Percentiles rank a stretch among this genome's conserved stretches.
These are phyloP conservation scores for Holothuria scabra DNA, from an alignment of 53 echinoderm and acorn worm genomes.

Conservation along the genomic window DNA sequence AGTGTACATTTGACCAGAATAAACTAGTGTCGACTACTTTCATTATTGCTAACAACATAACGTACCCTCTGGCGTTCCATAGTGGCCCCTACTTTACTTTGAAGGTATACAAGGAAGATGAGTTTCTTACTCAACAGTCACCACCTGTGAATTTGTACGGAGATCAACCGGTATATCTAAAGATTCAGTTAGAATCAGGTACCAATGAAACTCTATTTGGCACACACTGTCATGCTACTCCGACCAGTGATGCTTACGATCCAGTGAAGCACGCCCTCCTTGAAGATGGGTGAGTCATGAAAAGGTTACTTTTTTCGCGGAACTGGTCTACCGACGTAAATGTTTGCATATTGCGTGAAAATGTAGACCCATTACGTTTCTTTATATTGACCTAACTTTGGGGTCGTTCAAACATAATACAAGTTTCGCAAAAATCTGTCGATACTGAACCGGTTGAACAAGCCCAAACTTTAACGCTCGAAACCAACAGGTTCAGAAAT, in stretches of 20 bases:
- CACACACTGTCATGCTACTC: slow-evolving; percentile 10
- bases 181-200: slow-evolving; percentile 11
- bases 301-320: too few relatives aligned
- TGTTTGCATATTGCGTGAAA: too few relatives aligned
- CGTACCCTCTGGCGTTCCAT: not conserved
- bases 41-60: not conserved
- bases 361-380: too few relatives aligned
- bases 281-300: slow-evolving; percentile 9
- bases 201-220: not conserved
- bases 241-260: not conserved
- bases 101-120: slow-evolving; percentile 2
- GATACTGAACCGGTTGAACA: too few relatives aligned
- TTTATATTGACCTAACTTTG: too few relatives aligned
- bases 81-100: not conserved
- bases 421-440: too few relatives aligned
- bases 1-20: slow-evolving; percentile 31
- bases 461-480: too few relatives aligned
- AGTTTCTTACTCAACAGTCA: not conserved
- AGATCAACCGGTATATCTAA: not conserved
- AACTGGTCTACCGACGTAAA: too few relatives aligned
- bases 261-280: not conserved
- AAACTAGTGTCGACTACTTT: slow-evolving; percentile 2
- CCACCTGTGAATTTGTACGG: not conserved
- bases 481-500: too few relatives aligned
- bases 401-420: too few relatives aligned